Base-by-base conservation (phyloP, 2,113 vertebrate species). In the Heterotilapia buettikoferi region DNA sequence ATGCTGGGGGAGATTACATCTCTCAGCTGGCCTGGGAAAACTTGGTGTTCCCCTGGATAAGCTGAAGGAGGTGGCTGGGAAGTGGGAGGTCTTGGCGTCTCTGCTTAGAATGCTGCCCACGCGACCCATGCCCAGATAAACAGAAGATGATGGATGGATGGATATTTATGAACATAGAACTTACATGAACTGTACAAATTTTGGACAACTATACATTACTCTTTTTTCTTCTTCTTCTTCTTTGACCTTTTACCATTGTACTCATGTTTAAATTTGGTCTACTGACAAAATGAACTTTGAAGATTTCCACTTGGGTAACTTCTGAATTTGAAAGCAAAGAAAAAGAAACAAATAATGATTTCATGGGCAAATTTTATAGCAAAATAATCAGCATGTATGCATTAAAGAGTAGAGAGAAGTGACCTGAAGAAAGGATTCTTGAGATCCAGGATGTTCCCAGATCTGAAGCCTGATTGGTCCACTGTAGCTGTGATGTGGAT, bases 361-460 rank as follows among this genome's bases (percentile, higher is more conserved):
- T 31, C 43, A 47, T 47, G 43, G 71, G 26, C 24, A 76, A 12
- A 18, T 26, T 10, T 11, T 73, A 73, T 38, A 68, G 33, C 2
- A 26, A 45, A 19, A 52, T 31, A n/a, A 31, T 50, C 2, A 50
- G 43, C 24, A 31, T 50, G 26, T 50, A 4, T 56, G 19, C 36
- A 57, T 85, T 12, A 56, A 5, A 53, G 13, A 40, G 24, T 21
- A 38, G n/a, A 29, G 16, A 68, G 19, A 38, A 38, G 24, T 50
- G 33, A 97, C 96, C 96, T 96, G 89, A 97, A 97, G 93, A 97
- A 97, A 11, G 90, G 95, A 82, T 97, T 97, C 93, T 98, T 98
- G 87, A 97, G 96, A 89, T 97, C 94, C 71, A 97, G 93, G 19
- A 82, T 88, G 84, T 97, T 98, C 84, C 94, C 96, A 80, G 97